Conservation (phyloP, 2,888 invertebrate genomes). For the Xestia c-nigrum region DNA sequence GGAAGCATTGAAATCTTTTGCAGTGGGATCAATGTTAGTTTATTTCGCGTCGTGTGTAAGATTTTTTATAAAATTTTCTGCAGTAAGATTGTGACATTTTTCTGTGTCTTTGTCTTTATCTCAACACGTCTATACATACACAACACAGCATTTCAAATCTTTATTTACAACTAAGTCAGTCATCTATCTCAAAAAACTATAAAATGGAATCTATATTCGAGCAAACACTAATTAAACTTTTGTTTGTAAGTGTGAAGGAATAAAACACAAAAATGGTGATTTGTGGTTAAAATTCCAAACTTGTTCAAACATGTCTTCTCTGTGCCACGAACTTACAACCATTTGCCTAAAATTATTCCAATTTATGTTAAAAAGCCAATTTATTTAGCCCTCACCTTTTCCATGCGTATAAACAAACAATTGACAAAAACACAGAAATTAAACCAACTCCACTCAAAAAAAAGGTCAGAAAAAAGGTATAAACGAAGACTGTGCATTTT, state of each 20-base stretch:
- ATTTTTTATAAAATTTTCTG: neutral
- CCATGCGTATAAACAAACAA: slow-evolving; percentile 73
- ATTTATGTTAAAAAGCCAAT: slow-evolving; percentile 64
- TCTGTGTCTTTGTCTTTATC: slow-evolving; percentile 27
- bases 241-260: slow-evolving; percentile 40
- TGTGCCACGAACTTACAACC: slow-evolving; percentile 72
- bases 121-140: slow-evolving; percentile 23
- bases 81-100: slow-evolving; percentile 17
- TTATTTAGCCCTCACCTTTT: slow-evolving; percentile 46
- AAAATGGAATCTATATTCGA: slow-evolving; percentile 8
- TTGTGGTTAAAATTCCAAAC: slow-evolving; percentile 50
- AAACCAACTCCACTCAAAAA: slow-evolving; percentile 73
- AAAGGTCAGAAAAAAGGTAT: slow-evolving; percentile 57
- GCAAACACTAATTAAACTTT: slow-evolving; percentile 31
- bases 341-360: slow-evolving; percentile 66
- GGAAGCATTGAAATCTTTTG: slow-evolving; percentile 46
- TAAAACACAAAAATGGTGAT: slow-evolving; percentile 49
- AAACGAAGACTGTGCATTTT: slow-evolving; percentile 70
- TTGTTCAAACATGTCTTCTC: slow-evolving; percentile 78
- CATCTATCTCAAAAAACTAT: slow-evolving; percentile 14
- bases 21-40: slow-evolving; percentile 18
- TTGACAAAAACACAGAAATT: slow-evolving; percentile 73
- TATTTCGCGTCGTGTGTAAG: neutral
- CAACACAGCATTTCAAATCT: slow-evolving; percentile 34
- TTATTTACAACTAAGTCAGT: slow-evolving; percentile 34